Evolutionary conservation across 1,140 invertebrate genomes (phyloP).

Genomic region (Pararge aegeria): DNA sequence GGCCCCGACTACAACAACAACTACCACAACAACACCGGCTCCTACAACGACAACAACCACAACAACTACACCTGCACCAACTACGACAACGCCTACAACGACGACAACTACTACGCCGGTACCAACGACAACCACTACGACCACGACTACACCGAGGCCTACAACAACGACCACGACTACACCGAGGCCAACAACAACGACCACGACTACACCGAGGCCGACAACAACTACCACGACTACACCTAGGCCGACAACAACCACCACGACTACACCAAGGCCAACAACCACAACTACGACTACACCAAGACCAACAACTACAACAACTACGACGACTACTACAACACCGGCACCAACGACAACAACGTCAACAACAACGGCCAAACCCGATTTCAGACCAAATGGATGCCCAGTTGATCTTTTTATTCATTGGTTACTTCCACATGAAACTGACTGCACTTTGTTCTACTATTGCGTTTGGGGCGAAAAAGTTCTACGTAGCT

Average conservation of each 20-base stretch:
- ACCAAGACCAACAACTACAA: constrained; percentile 9
- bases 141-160: background rate
- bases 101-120: background rate
- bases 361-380: constrained; percentile 18
- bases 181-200: constrained; percentile 8
- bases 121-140: background rate
- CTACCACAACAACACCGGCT: background rate
- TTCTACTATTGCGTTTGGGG: constrained; percentile 82
- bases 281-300: background rate
- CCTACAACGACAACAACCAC: background rate
- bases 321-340: constrained; percentile 12
- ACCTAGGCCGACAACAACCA: constrained; percentile 14
- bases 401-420: constrained; percentile 55
- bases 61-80: background rate
- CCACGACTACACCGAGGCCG: background rate
- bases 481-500: constrained; percentile 66
- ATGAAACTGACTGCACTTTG: constrained; percentile 76
- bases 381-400: constrained; percentile 34
- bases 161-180: background rate
- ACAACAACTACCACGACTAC: constrained; percentile 11
- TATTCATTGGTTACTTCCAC: constrained; percentile 63
- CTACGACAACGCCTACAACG: background rate
- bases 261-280: constrained; percentile 12
- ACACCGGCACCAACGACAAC: constrained; percentile 20
- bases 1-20: background rate